Evolutionary conservation across 2,113 vertebrate genomes (phyloP), one percentile per base, ranked within the genome.

Genomic region (Megalops atlanticus): DNA sequence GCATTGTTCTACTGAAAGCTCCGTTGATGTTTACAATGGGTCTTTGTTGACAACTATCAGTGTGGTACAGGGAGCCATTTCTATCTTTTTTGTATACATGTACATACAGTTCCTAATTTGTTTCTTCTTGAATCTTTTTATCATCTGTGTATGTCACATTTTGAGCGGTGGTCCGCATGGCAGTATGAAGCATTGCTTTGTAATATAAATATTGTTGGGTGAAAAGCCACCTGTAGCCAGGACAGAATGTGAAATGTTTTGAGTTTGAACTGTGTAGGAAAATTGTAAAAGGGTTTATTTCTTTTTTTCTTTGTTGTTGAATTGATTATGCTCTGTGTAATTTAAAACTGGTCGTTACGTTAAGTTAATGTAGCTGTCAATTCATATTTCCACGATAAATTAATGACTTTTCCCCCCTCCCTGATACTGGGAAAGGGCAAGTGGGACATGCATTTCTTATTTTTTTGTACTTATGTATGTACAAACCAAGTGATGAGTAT

Each of bases 401-500:
- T 27, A n/a, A 68, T 24, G 27, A 24, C 16, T 39, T 38, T 40
- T 14, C 47, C 64, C 38, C 15, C 18, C 58, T 15, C 41, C 39
- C 38, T 36, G 18, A 78, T 58, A 15, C 45, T 27, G 41, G 79
- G 81, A 80, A 74, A n/a, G 16, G 45, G 81, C 38, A 41, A 15
- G 39, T 64, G n/a, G 74, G 33, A 31, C 52, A 43, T 74, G 77
- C n/a, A n/a, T n/a, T n/a, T 84, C n/a, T n/a, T n/a, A n/a, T 27
- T 33, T 78, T 85, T 90, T 88, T 86, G 24, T 86, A 91, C 89
- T 84, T 88, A 81, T 88, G 88, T 88, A 88, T 88, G 88, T 80
- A 89, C 84, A 88, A 88, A 90, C 71, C 77, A 91, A 87, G 84
- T 91, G 80, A 87, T 87, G 75, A 84, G 77, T 85, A 89, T 90